Evolutionary conservation across 2,888 invertebrate genomes (phyloP).

Genomic region (Epiblema foenella): DNA sequence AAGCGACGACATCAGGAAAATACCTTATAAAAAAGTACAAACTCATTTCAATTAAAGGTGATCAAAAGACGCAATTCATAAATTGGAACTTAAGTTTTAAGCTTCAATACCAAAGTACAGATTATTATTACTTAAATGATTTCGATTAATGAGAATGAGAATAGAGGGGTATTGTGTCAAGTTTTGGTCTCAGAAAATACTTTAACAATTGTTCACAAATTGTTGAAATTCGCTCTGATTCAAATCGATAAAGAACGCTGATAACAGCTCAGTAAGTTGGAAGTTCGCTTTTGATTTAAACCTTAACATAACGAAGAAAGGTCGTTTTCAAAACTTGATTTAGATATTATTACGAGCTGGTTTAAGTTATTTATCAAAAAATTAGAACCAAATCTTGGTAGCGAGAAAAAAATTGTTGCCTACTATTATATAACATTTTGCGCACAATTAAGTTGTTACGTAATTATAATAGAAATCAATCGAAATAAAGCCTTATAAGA

Average conservation of each 20-base stretch:
- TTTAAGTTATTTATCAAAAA: slow-evolving; percentile 5
- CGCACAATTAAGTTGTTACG: slow-evolving; percentile 29
- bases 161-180: slow-evolving; percentile 35
- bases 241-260: slow-evolving; percentile 2
- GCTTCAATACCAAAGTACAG: slow-evolving; percentile 18
- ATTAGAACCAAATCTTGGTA: slow-evolving; percentile 36
- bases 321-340: background rate
- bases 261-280: background rate
- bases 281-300: background rate
- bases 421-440: slow-evolving; percentile 35
- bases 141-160: slow-evolving; percentile 38
- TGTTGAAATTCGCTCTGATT: slow-evolving; percentile 28
- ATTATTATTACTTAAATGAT: slow-evolving; percentile 37
- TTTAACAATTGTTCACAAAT: slow-evolving; percentile 36
- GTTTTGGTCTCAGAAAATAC: slow-evolving; percentile 31
- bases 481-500: slow-evolving; percentile 29
- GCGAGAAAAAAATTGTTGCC: slow-evolving; percentile 30
- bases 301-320: background rate
- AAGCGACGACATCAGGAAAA: too few relatives aligned
- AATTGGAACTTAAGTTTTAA: slow-evolving; percentile 19
- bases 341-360: background rate
- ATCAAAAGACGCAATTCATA: slow-evolving; percentile 23
- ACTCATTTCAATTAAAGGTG: slow-evolving; percentile 13
- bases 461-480: slow-evolving; percentile 36
- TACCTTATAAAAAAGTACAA: background rate